Base-by-base conservation (phyloP, 2,113 vertebrate genomes). In the Nansenia antarctica region DNA sequence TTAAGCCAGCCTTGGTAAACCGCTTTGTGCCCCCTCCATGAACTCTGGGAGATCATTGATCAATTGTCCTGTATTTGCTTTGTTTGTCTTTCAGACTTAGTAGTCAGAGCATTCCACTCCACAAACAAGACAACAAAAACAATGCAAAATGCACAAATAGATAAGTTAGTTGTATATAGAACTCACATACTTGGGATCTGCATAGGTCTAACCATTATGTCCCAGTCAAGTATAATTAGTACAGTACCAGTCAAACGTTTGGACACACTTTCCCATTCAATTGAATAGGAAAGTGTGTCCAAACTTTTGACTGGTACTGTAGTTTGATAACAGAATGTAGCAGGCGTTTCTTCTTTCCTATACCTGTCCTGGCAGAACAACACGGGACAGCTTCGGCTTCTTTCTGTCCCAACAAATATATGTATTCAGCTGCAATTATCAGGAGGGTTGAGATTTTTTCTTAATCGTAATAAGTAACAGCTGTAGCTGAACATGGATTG, bases 1-100 rank as follows among this genome's bases (percentile, higher is more conserved):
- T 88, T 92, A 92, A 93, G 90, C 91, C 92, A 78, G 79, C 87
- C 80, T 87, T 81, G 85, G 86, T 91, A 90, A 91, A 90, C 83
- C 80, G 77, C 73, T 67, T 55, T 74, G 81, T 87, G 84, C 76
- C 91, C 92, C 74, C 76, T 63, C 54, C 4, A 32, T 93, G 91
- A 93, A 92, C 91, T 86, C 84, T 74, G 67, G 62, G 77, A 90
- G 82, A 88, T 85, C 89, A 92, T 91, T 82, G 90, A 91, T 90
- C 90, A 88, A 78, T 82, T 87, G 85, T 88, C 85, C 79, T 82
- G 86, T 76, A 20, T 89, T 85, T 80, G 76, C 84, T 88, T 90
- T 88, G 84, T 91, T 92, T 89, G 68, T 84, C 79, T 89, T 79
- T 73, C 65, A 24, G 80, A 81, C 84, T 90, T 80, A 81, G 70